Base-by-base conservation (phyloP, 2,113 vertebrate genomes). In the Petrocephalus zakoni region DNA sequence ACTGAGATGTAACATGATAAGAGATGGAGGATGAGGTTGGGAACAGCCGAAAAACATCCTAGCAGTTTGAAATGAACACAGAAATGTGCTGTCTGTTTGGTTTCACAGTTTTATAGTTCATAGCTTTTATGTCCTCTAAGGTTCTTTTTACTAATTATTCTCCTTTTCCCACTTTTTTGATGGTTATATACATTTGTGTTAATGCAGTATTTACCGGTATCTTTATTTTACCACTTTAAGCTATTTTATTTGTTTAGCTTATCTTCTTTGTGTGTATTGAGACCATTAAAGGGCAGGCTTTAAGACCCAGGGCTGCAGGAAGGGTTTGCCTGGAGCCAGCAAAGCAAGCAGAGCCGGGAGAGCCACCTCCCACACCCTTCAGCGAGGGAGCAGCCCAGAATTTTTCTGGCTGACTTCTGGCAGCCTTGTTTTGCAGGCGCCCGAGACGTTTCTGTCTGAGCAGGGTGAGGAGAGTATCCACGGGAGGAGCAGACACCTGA, bases 251-350 rank as follows among this genome's bases (percentile, higher is more conserved):
- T 53, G 5, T 51, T 37, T 88, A 29, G 37, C 19, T 13, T n/a
- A 81, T 51, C 25, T 68, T 34, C 19, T 88, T 68, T 47, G 19
- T 78, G 49, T 15, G 13, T 8, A 72, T 9, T 83, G 46, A 83
- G 13, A 49, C 78, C 15, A 22, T 19, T 22, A 49, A 9, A 0
- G 0, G 91, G 86, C 61, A 88, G 89, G 92, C 94, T 92, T 72
- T 95, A 94, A 95, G 95, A 96, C 95, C 95, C 93, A 87, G 95
- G 47, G 92, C 82, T 87, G 90, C 88, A 87, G 87, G 49, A 22
- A 87, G n/a, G 85, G 87, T 42, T 15, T 19, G 52, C 55, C 87
- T 49, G 64, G 42, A 81, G 87, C 52, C 29, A 81, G 89, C 52
- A 7, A 46, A 49, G 88, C 89, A 90, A 92, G 85, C 49, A 61